Base-by-base conservation (phyloP, 1,140 invertebrate genomes). In the Wiebesia pumilae region DNA sequence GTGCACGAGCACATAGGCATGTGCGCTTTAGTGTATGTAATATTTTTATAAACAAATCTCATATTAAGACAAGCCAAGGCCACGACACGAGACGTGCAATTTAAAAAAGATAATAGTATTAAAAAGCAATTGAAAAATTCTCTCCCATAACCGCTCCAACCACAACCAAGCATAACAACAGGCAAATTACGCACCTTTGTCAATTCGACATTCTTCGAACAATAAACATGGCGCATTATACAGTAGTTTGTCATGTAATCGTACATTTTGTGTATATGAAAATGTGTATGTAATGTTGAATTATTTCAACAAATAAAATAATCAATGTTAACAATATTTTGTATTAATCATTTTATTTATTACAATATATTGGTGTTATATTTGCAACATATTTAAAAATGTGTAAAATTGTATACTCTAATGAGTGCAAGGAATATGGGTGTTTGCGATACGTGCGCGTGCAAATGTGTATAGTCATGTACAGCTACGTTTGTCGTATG, bases 131-230 rank as follows among this genome's bases (percentile, higher is more conserved):
- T 93, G 91, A 94, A 92, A 93, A 93, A 93, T 54, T 93, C 91
- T 94, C 90, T 93, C 92, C 92, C 92, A 93, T 92, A 94, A 92
- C 93, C 93, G 92, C 93, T 93, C 92, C 93, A 93, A 94, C 93
- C 93, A 94, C 93, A 93, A 94, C 93, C 93, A 94, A 94, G 92
- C 92, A 94, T 92, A 94, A 93, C 91, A 92, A 93, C 93, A 94
- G 92, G 92, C 93, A 94, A 93, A 90, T 90, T 94, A 93, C 90
- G 90, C 91, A 90, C 92, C 92, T 93, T 93, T 92, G 0, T 92
- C 90, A 91, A 93, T 91, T 91, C 91, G 92, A 93, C 91, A 93
- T 88, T 93, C 90, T 92, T 92, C 90, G 93, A 92, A 90, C 90
- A 93, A 92, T 93, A 91, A 92, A 93, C 91, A 90, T 91, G 91